Evolutionary conservation across 2,888 invertebrate species (phyloP).

Genomic region (Aphodius sticticus): DNA sequence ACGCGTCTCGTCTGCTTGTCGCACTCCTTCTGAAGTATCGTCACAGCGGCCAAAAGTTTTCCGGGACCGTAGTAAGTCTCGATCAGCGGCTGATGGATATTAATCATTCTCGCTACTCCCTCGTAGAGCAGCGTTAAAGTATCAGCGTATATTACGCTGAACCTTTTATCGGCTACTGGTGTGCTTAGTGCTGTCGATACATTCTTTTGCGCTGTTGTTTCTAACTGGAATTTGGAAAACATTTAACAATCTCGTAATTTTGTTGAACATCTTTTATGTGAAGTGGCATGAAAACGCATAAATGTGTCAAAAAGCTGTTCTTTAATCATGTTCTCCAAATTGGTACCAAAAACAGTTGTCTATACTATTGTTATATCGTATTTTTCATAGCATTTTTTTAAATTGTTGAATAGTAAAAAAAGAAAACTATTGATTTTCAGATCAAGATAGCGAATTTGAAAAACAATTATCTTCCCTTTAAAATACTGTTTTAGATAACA

Average conservation of each 20-base stretch:
- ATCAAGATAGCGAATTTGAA: too few species aligned
- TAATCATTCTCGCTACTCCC: conserved; percentile 77
- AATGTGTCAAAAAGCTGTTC: too few species aligned
- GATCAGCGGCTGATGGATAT: conserved; percentile 87
- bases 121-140: conserved; percentile 86
- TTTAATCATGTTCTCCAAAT: too few species aligned
- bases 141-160: conserved; percentile 84
- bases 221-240: conserved; percentile 59
- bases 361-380: too few species aligned
- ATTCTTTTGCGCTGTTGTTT: conserved; percentile 76
- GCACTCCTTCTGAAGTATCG: conserved; percentile 80
- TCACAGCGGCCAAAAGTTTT: conserved; percentile 73
- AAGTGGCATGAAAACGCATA: not conserved
- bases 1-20: conserved; percentile 72
- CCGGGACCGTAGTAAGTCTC: conserved; percentile 90
- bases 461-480: too few species aligned
- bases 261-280: conserved; percentile 8
- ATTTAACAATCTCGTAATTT: conserved; percentile 22
- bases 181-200: conserved; percentile 72
- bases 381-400: too few species aligned
- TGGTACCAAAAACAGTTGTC: too few species aligned
- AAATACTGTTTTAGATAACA: too few species aligned
- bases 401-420: too few species aligned
- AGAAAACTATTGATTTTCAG: too few species aligned
- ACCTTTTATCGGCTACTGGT: conserved; percentile 73